Percentiles rank a stretch among this genome's conserved stretches.
Conservation (phyloP, 2,797 vertebrate species). For the Otolemur crassicaudatus region DNA sequence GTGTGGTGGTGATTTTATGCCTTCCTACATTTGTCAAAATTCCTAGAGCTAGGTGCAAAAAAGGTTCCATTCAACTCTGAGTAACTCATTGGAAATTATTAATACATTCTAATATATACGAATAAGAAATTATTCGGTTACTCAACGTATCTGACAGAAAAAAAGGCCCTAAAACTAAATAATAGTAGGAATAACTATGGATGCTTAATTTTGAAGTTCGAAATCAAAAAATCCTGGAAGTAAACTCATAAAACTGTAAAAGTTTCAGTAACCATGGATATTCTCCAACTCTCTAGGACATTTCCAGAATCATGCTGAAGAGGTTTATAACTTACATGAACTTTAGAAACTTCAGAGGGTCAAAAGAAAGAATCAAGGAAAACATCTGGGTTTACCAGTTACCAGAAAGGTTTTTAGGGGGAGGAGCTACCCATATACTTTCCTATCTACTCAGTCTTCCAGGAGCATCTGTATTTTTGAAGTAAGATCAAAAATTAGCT, state of each 20-base stretch:
- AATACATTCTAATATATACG: not conserved
- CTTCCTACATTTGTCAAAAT: not conserved
- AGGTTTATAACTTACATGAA: not conserved
- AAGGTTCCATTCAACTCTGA: not conserved
- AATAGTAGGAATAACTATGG: not conserved
- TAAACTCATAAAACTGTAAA: not conserved
- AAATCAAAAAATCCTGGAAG: not conserved
- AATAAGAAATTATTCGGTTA: not conserved
- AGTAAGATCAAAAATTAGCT: not conserved
- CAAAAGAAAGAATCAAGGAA: not conserved
- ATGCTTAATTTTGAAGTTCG: not conserved
- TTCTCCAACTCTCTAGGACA: not conserved
- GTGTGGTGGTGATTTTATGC: not conserved
- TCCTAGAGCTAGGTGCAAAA: not conserved
- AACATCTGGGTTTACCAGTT: not conserved
- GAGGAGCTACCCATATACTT: not conserved
- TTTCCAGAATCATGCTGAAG: not conserved
- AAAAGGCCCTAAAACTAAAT: not conserved
- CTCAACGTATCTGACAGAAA: not conserved
- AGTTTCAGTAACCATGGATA: not conserved
- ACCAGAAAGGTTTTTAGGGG: not conserved
- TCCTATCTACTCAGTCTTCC: not conserved
- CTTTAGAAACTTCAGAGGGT: not conserved
- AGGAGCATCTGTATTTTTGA: not conserved
- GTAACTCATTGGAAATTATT: not conserved